Conservation (phyloP, 2,113 vertebrate species). For the Ibidorhyncha struthersii region DNA sequence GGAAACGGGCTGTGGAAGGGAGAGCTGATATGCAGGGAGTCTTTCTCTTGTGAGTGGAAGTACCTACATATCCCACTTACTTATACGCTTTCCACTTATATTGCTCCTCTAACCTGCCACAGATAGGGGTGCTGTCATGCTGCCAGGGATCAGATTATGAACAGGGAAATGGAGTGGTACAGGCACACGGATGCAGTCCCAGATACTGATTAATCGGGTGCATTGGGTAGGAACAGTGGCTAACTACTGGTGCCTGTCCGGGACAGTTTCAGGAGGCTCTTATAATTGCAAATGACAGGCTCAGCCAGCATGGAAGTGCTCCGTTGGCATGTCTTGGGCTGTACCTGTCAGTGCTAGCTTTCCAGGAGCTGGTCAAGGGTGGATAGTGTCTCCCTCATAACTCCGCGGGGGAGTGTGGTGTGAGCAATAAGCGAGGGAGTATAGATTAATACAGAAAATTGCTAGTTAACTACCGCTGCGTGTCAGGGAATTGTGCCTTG, state of each 20-base stretch:
- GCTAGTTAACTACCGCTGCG: neutral
- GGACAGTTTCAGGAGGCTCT: neutral
- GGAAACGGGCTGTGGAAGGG: neutral
- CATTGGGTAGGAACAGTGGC: constrained; percentile 9
- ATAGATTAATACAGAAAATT: constrained; percentile 13
- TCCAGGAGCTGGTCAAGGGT: constrained; percentile 23
- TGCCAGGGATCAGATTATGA: neutral
- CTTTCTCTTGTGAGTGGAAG: neutral
- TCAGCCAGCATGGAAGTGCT: constrained; percentile 6
- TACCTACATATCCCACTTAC: neutral
- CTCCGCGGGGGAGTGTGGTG: rapidly evolving
- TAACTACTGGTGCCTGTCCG: neutral
- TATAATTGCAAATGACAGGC: neutral
- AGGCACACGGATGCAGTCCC: neutral
- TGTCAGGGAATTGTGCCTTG: neutral
- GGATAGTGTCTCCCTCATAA: neutral
- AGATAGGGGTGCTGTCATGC: neutral
- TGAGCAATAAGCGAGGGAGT: neutral
- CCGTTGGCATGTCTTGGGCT: neutral
- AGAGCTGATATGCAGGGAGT: neutral
- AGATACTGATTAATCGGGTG: neutral
- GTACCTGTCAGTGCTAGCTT: neutral
- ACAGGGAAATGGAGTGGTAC: neutral
- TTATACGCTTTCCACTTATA: neutral
- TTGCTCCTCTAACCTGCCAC: neutral